Evolutionary conservation across 2,113 vertebrate species (phyloP).

Genomic region (Equus przewalskii): DNA sequence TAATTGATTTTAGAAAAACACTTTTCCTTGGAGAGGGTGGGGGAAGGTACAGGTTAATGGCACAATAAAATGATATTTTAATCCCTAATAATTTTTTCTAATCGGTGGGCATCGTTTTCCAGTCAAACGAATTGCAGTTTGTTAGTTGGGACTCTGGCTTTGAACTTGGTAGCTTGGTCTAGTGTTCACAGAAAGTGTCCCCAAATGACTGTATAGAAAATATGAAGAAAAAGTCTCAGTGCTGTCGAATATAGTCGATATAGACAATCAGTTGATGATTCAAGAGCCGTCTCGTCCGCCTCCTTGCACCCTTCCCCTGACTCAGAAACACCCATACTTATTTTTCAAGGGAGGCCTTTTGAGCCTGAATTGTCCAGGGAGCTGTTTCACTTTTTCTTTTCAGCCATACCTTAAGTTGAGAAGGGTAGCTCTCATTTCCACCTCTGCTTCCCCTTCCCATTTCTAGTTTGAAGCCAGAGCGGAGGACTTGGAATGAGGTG

Average conservation of each 20-base stretch:
- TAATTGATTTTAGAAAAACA: neutral
- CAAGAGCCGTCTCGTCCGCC: neutral
- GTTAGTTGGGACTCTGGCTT: constrained; percentile 37
- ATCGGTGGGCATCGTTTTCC: neutral
- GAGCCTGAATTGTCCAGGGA: neutral
- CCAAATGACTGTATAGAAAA: neutral
- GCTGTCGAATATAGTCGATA: neutral
- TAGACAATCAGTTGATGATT: neutral
- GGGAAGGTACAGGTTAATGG: neutral
- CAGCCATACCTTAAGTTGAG: neutral
- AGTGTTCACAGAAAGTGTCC: neutral
- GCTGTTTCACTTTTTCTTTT: neutral
- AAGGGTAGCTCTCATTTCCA: neutral
- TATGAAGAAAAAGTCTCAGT: neutral
- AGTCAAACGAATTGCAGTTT: constrained; percentile 21
- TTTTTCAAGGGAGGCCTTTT: constrained; percentile 1
- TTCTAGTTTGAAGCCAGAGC: neutral
- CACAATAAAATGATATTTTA: constrained; percentile 51
- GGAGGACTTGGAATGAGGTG: neutral
- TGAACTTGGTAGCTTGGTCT: constrained; percentile 41
- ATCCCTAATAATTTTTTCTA: constrained; percentile 18
- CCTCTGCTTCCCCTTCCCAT: neutral
- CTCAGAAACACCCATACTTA: neutral
- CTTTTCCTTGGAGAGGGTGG: neutral
- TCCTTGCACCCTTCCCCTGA: neutral